phyloP scores from a whole-genome alignment of 1,140 invertebrate species.

The Daktulosphaira vitifoliae region DNA sequence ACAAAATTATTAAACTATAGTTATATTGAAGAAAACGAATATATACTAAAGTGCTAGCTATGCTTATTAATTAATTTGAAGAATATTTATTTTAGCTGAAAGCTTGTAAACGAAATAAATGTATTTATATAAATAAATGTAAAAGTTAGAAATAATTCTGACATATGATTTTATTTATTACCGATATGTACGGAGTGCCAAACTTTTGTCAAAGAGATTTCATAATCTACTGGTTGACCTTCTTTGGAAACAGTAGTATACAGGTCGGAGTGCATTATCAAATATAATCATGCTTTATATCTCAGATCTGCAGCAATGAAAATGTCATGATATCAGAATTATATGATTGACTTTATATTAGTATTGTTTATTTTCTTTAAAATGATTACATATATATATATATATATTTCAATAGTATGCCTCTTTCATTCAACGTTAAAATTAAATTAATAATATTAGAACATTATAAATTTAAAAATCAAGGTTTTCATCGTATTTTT shows the following conservation, averaged over 20 bases:
- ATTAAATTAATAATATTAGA: too few relatives aligned
- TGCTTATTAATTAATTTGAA: constrained; percentile 18
- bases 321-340: constrained; percentile 51
- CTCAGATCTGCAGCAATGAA: constrained; percentile 42
- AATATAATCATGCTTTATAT: constrained; percentile 45
- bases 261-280: constrained; percentile 52
- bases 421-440: too few relatives aligned
- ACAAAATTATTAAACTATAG: constrained; percentile 41
- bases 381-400: too few relatives aligned
- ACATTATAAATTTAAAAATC: too few relatives aligned
- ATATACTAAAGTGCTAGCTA: constrained; percentile 3
- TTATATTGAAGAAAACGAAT: constrained; percentile 41
- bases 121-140: constrained; percentile 44
- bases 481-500: too few relatives aligned
- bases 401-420: too few relatives aligned
- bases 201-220: constrained; percentile 48
- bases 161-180: too few relatives aligned
- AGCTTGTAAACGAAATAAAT: too few relatives aligned
- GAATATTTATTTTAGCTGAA: constrained; percentile 1
- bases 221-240: constrained; percentile 48
- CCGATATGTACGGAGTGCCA: too few relatives aligned
- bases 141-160: too few relatives aligned
- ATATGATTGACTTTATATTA: constrained; percentile 51
- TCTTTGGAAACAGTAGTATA: constrained; percentile 51
- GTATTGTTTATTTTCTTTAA: too few relatives aligned